Percentiles rank a stretch among this genome's conserved stretches.
phyloP scores from a whole-genome alignment of 2,113 vertebrate genomes.

The Numenius arquata region DNA sequence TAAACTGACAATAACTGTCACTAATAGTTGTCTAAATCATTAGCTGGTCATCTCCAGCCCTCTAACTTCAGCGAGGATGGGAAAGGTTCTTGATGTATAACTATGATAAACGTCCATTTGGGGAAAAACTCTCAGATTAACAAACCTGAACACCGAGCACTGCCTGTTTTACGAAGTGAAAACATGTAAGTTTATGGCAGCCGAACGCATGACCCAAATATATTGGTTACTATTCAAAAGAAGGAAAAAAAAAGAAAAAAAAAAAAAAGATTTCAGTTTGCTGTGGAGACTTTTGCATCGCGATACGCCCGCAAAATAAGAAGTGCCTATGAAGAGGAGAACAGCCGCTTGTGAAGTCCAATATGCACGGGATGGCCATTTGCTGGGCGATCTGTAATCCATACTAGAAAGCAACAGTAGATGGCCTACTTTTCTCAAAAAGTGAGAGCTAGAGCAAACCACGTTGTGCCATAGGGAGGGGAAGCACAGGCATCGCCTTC shows the following conservation, averaged over 20 bases:
- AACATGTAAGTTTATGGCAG: background rate
- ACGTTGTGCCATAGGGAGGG: constrained; percentile 23
- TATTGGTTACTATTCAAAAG: background rate
- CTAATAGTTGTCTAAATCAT: background rate
- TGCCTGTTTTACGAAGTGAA: background rate
- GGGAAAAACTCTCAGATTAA: background rate
- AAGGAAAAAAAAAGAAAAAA: background rate
- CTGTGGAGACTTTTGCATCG: background rate
- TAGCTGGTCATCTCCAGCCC: background rate
- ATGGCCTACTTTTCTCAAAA: constrained; percentile 77
- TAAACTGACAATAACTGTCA: constrained; percentile 35
- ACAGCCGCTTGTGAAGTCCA: background rate
- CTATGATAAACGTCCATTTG: background rate
- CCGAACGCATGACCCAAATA: background rate
- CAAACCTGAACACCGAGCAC: background rate
- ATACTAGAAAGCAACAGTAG: constrained; percentile 77
- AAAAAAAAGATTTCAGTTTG: background rate
- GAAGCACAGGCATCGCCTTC: constrained; percentile 25
- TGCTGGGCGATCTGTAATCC: constrained; percentile 18
- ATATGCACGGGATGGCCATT: background rate
- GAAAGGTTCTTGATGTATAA: background rate
- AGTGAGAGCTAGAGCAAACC: constrained; percentile 51
- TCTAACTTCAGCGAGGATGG: background rate
- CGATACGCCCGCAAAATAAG: background rate
- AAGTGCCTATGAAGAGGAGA: background rate